Evolutionary conservation across 2,113 vertebrate genomes (phyloP).

Genomic region (Rhombomys opimus): DNA sequence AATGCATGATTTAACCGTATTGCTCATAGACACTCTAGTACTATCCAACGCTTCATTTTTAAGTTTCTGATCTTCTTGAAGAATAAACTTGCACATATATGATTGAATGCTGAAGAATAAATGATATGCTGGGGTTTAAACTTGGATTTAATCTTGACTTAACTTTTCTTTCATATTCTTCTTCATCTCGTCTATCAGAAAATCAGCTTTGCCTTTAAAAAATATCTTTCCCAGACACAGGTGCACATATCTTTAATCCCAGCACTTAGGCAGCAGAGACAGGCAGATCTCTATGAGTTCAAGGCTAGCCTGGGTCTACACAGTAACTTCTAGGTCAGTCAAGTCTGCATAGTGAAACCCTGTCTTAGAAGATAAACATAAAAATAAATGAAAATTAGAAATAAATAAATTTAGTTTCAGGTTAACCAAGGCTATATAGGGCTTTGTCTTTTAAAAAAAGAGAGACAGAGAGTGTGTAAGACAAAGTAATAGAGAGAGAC

Average conservation of each 20-base stretch:
- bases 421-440: not conserved
- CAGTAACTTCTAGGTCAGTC: not conserved
- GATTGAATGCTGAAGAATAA: not conserved
- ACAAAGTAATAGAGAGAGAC: too few relatives aligned
- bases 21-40: not conserved
- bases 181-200: not conserved
- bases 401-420: not conserved
- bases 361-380: not conserved
- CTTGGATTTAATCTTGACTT: not conserved
- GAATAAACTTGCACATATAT: not conserved
- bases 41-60: not conserved
- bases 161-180: not conserved
- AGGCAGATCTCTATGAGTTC: not conserved
- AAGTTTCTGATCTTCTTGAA: not conserved
- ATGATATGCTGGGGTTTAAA: not conserved
- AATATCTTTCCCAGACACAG: not conserved
- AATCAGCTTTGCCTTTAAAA: slow-evolving; percentile 34
- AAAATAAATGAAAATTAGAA: not conserved
- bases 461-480: not conserved
- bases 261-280: not conserved
- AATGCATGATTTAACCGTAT: not conserved
- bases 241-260: not conserved
- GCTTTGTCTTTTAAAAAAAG: not conserved
- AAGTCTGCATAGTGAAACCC: not conserved
- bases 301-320: not conserved